Conservation (phyloP, 2,888 invertebrate genomes). For the Dasypolia templi region DNA sequence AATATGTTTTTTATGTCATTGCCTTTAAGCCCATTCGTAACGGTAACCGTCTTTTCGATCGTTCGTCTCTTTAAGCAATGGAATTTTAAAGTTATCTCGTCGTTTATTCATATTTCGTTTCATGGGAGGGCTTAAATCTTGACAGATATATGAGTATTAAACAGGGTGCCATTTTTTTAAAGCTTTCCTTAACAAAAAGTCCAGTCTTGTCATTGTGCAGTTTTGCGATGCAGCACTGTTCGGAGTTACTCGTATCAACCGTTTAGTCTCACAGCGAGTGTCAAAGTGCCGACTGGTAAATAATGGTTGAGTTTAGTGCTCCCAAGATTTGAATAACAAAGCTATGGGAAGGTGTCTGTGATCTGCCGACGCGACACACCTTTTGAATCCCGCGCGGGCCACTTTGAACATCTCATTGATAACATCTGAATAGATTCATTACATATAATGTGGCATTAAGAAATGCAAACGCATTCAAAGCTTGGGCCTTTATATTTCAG, state of each 20-base stretch:
- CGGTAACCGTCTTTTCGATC: slow-evolving; percentile 86
- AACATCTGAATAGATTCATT: slow-evolving; percentile 64
- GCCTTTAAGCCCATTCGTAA: slow-evolving; percentile 88
- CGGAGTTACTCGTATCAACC: slow-evolving; percentile 71
- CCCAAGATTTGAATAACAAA: slow-evolving; percentile 76
- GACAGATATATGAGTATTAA: slow-evolving; percentile 79
- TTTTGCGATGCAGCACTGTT: slow-evolving; percentile 67
- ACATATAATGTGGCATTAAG: slow-evolving; percentile 56
- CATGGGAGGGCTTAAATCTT: slow-evolving; percentile 79
- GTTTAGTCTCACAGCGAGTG: slow-evolving; percentile 67
- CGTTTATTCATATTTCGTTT: slow-evolving; percentile 78
- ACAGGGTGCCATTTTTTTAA: slow-evolving; percentile 61
- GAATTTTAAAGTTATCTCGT: slow-evolving; percentile 84
- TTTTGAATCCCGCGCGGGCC: slow-evolving; percentile 60
- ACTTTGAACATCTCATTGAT: slow-evolving; percentile 65
- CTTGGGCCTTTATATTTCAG: slow-evolving; percentile 53
- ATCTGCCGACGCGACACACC: slow-evolving; percentile 69
- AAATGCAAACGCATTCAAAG: slow-evolving; percentile 60
- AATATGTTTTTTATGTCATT: slow-evolving; percentile 83
- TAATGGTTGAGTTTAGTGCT: slow-evolving; percentile 69
- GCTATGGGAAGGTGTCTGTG: slow-evolving; percentile 68
- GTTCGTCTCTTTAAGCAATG: slow-evolving; percentile 78
- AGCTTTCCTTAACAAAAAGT: slow-evolving; percentile 58
- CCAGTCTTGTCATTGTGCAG: slow-evolving; percentile 60
- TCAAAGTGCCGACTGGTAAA: slow-evolving; percentile 69